Percentiles rank a stretch among this genome's conserved stretches.
Evolutionary conservation across 2,888 invertebrate species (phyloP).

Genomic region (Apoda limacodes): DNA sequence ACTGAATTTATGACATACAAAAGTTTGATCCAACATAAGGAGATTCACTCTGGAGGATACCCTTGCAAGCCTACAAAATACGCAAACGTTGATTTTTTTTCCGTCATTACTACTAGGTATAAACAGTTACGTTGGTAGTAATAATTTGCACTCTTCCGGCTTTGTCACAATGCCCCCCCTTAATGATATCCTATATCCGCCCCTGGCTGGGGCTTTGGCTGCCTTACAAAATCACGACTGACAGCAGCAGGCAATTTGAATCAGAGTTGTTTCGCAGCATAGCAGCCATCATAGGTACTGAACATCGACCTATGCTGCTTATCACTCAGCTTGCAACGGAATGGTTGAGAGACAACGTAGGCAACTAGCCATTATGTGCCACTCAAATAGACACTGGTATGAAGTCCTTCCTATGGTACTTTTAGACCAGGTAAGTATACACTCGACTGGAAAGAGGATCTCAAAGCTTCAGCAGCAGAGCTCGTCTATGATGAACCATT

Average conservation of each 20-base stretch:
- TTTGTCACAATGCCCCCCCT: too few relatives aligned
- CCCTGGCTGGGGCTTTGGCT: conserved; percentile 37
- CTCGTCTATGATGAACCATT: too few relatives aligned
- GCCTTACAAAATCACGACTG: conserved; percentile 24
- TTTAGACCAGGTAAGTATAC: conserved; percentile 9
- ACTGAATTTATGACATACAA: conserved; percentile 48
- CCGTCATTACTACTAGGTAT: too few relatives aligned
- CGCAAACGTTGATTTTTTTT: too few relatives aligned
- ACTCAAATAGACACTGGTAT: conserved; percentile 15
- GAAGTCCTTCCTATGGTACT: conserved; percentile 9
- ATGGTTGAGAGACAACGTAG: conserved; percentile 25
- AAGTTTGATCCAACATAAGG: conserved; percentile 42
- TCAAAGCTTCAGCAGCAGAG: too few relatives aligned
- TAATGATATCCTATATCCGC: too few relatives aligned
- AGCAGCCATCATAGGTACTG: too few relatives aligned
- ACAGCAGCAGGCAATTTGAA: conserved; percentile 26
- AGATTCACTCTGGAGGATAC: conserved; percentile 43
- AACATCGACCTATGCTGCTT: conserved; percentile 22
- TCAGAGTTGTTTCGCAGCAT: conserved; percentile 14
- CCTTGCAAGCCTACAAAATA: too few relatives aligned
- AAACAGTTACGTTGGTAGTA: too few relatives aligned
- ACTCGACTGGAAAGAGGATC: conserved; percentile 9
- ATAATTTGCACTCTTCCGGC: too few relatives aligned
- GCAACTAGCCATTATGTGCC: conserved; percentile 34
- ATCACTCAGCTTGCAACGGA: conserved; percentile 14